These are phyloP conservation scores for Phocoena sinus DNA, from an alignment of 2,113 vertebrate genomes.

Conservation along the genomic window DNA sequence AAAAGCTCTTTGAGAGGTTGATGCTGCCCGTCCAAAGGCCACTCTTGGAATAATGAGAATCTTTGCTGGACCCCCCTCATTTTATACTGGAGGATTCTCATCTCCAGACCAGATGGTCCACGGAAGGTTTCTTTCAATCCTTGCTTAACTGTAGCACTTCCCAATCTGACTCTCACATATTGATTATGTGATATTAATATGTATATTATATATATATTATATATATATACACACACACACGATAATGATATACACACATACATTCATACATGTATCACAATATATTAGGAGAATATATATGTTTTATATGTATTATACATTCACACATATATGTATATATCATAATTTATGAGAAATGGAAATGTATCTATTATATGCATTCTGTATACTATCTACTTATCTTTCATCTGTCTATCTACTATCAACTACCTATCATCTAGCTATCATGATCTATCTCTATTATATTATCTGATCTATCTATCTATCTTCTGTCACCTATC, in stretches of 20 bases:
- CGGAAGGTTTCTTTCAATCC: accelerated
- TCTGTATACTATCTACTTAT: background rate
- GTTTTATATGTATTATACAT: background rate
- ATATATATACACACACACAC: accelerated
- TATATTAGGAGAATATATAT: background rate
- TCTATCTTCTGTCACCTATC: no score
- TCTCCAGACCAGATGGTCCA: no score
- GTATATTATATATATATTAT: no score
- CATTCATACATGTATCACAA: background rate
- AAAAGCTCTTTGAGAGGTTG: background rate
- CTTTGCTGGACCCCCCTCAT: accelerated
- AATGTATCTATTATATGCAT: background rate
- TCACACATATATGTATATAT: background rate
- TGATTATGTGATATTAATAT: no score
- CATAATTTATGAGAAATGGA: background rate
- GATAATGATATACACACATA: no score
- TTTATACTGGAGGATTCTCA: background rate
- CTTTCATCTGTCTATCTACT: background rate
- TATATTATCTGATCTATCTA: no score
- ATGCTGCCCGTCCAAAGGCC: accelerated
- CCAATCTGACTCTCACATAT: background rate
- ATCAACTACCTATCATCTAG: no score
- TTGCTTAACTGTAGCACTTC: background rate
- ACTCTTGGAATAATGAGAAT: accelerated
- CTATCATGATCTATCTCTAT: no score